phyloP scores from a whole-genome alignment of 2,113 vertebrate genomes.

The Oncorhynchus mykiss region DNA sequence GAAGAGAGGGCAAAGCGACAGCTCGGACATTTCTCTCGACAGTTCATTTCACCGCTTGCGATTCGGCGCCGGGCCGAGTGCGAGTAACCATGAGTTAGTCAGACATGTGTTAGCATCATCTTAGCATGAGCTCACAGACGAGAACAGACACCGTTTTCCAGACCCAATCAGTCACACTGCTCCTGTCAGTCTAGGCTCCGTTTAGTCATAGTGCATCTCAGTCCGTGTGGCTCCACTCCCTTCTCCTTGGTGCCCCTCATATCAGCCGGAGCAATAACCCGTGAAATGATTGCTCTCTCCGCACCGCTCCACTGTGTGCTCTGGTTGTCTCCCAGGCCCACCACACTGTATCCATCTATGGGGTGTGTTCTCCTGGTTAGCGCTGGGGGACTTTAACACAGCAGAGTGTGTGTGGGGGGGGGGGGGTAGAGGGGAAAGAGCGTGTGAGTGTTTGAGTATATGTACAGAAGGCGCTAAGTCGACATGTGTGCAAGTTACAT shows the following conservation, averaged over 20 bases:
- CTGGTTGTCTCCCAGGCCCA: conserved; percentile 18
- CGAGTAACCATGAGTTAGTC: too few relatives aligned
- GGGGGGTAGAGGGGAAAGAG: too few relatives aligned
- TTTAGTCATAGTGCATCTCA: not conserved
- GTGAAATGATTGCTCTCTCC: conserved; percentile 68
- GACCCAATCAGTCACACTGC: too few relatives aligned
- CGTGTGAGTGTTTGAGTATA: not conserved
- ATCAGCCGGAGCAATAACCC: conserved; percentile 69
- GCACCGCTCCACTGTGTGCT: conserved; percentile 20
- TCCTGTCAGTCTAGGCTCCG: not conserved
- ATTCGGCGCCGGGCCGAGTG: too few relatives aligned
- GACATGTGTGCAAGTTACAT: not conserved
- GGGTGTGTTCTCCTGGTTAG: not conserved
- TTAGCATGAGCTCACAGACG: too few relatives aligned
- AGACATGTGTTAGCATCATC: too few relatives aligned
- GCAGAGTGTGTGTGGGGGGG: not conserved
- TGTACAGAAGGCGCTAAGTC: not conserved
- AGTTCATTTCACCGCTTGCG: too few relatives aligned
- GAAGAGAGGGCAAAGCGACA: too few relatives aligned
- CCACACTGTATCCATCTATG: not conserved
- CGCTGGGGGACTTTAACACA: not conserved
- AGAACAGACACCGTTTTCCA: too few relatives aligned
- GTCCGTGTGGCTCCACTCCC: not conserved
- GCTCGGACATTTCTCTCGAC: too few relatives aligned
- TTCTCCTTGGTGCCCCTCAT: conserved; percentile 57